Percentiles rank a stretch among this genome's conserved stretches.
These are phyloP conservation scores for Xylophagus ater DNA, from an alignment of 2,888 invertebrate genomes.

Conservation along the genomic window DNA sequence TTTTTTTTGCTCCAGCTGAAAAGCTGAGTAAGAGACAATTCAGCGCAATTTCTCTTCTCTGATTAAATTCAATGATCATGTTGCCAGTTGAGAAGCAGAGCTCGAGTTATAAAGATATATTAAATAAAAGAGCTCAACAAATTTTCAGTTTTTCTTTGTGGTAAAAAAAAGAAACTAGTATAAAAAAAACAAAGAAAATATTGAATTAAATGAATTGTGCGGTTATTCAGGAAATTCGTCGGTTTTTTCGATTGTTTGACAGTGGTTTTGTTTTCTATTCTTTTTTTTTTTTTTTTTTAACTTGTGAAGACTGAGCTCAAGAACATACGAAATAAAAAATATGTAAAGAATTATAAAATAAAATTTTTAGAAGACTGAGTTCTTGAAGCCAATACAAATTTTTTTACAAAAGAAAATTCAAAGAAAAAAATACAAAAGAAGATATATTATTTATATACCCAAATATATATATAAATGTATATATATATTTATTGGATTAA, in stretches of 20 bases:
- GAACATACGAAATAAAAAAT: conserved; percentile 9
- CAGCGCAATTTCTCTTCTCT: no score
- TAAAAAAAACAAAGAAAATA: not conserved
- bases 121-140: conserved; percentile 13
- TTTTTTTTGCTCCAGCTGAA: no score
- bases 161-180: conserved; percentile 2
- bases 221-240: not conserved
- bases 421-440: no score
- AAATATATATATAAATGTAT: not conserved
- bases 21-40: no score
- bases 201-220: not conserved
- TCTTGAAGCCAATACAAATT: conserved; percentile 15
- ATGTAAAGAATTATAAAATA: not conserved
- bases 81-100: conserved; percentile 19
- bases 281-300: not conserved
- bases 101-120: conserved; percentile 14
- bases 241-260: not conserved
- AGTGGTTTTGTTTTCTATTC: not conserved
- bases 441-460: not conserved
- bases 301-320: conserved; percentile 14
- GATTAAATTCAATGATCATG: no score
- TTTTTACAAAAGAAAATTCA: conserved; percentile 8
- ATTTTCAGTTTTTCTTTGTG: conserved; percentile 6
- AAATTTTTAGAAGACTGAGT: conserved; percentile 16
- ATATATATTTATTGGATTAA: conserved; percentile 11